Evolutionary conservation across 2,888 invertebrate species (phyloP), one percentile per base, ranked within the genome.

Genomic region (Eilema depressum): DNA sequence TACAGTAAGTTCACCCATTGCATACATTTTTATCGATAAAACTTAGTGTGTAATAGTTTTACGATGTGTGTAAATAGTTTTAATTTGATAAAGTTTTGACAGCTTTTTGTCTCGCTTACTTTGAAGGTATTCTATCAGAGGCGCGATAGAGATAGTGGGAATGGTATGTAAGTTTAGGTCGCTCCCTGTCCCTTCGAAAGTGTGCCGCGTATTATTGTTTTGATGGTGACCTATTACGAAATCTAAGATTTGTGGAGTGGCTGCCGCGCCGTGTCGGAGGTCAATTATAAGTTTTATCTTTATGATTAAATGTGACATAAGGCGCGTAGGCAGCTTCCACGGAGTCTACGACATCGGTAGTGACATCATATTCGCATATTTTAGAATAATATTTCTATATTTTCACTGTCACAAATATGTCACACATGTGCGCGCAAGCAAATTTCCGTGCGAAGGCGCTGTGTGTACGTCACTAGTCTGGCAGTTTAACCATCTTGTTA

Each of bases 131-230:
- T n/a, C 78, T 75, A 74, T 73, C 75, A 82, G 25, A 80, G 74
- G 92, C 75, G 86, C 70, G 88, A 93, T 85, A 81, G 92, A 90
- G 93, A 91, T 73, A 80, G 88, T 77, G 67, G 69, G 66, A 74
- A 79, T 77, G 84, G 80, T 86, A 85, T 83, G 84, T 76, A 85
- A 87, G 87, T 88, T 91, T 56, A 75, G 74, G 86, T 90, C 84
- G 85, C 84, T 88, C 89, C 89, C 83, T 87, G 83, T 85, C 88
- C 87, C 86, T 88, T 89, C 84, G 92, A 93, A 93, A 93, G 93
- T 93, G 85, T 93, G 91, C 89, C 90, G 88, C 83, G 85, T 91
- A 91, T 88, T 89, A 87, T 92, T 93, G 92, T 94, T 93, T 93
- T 93, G 91, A 84, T 90, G 87, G 78, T 89, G 89, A 91, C 89